Percentiles rank a stretch among this genome's conserved stretches.
Conservation (phyloP, 2,888 invertebrate genomes). For the Dasypogon diadema region DNA sequence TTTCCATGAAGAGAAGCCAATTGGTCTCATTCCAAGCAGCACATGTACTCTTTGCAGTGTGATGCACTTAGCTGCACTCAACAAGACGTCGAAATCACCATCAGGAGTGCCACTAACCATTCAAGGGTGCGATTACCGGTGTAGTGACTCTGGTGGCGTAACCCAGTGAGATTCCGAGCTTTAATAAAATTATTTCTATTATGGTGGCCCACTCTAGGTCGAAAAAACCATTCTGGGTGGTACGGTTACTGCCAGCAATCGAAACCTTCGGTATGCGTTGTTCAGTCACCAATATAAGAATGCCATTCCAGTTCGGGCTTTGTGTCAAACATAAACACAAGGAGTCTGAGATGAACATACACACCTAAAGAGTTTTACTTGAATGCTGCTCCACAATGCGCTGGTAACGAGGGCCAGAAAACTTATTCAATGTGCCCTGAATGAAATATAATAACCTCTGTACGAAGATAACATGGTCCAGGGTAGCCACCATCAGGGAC, state of each 20-base stretch:
- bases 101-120: slow-evolving; percentile 20
- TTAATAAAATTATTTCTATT: slow-evolving; percentile 38
- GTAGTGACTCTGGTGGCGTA: slow-evolving; percentile 1
- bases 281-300: not conserved
- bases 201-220: not conserved
- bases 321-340: not conserved
- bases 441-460: slow-evolving; percentile 54
- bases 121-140: slow-evolving; percentile 5
- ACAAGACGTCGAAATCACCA: not conserved
- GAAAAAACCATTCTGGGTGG: not conserved
- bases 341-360: not conserved
- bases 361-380: not conserved
- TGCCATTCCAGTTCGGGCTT: not conserved
- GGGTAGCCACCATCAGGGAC: slow-evolving; percentile 1
- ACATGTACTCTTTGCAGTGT: not conserved
- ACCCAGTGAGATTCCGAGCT: not conserved
- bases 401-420: slow-evolving; percentile 36
- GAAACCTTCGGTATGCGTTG: not conserved
- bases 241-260: not conserved
- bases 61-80: slow-evolving; percentile 19
- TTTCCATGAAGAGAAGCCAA: slow-evolving; percentile 25
- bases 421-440: slow-evolving; percentile 44
- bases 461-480: slow-evolving; percentile 42
- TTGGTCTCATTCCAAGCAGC: slow-evolving; percentile 9
- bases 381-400: not conserved